Conservation (phyloP, 2,888 invertebrate genomes). For the Megastigmus dorsalis region DNA sequence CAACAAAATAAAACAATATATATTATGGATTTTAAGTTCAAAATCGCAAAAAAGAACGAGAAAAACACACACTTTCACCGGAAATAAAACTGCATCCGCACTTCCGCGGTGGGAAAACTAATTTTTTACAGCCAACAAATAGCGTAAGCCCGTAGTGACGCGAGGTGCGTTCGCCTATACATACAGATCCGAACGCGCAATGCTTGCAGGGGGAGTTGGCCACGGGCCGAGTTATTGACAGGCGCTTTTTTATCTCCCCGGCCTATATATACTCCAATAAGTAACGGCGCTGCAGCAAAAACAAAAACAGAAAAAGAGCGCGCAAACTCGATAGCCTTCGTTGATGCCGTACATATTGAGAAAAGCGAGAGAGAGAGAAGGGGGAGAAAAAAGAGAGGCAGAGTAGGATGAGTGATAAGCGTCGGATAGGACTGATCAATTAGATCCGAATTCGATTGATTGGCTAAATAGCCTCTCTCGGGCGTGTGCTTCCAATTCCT, state of each 20-base stretch:
- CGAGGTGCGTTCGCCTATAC: no score
- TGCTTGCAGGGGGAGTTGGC: background rate
- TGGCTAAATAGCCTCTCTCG: conserved; percentile 35
- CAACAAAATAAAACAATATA: no score
- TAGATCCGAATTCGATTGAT: conserved; percentile 39
- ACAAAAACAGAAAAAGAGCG: no score
- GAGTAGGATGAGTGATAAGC: background rate
- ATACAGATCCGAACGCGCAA: background rate
- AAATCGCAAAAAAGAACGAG: no score
- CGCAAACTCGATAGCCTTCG: no score
- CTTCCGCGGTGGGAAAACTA: background rate
- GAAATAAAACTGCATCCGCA: no score
- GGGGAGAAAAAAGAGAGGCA: background rate
- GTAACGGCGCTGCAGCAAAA: no score
- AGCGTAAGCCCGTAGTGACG: conserved; percentile 10
- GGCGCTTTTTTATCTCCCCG: conserved; percentile 1
- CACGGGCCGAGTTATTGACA: conserved; percentile 27
- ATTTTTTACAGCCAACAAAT: conserved; percentile 16
- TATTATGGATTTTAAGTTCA: no score
- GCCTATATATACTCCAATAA: background rate
- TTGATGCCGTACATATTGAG: background rate
- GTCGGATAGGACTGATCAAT: conserved; percentile 17
- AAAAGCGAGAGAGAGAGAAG: background rate
- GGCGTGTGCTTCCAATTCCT: background rate
- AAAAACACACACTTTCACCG: no score